Base-by-base conservation (phyloP, 2,888 invertebrate genomes). In the Netelia virgata region DNA sequence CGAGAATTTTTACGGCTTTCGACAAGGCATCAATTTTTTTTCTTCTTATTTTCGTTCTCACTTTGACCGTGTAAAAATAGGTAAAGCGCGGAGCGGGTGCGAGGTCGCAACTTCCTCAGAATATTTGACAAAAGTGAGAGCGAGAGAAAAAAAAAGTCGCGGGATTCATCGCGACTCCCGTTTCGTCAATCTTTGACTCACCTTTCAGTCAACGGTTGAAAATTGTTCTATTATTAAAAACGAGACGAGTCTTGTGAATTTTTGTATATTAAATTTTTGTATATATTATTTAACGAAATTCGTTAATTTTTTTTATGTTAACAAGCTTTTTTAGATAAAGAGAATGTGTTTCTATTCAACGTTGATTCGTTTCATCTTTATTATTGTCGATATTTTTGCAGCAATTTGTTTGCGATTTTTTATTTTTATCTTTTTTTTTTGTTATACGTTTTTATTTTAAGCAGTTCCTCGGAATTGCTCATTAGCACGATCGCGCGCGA, bases 1-100 rank as follows among this genome's bases (percentile, higher is more conserved):
- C 18, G 1, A 8, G 47, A 47, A 47, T 0, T 47, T 47, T 47
- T 14, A 47, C 10, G 11, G 14, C 3, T 47, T 47, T 47, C 3
- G 11, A 47, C 16, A 23, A 5, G 59, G 8, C 10, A 14, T 36
- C 14, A 36, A 36, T 36, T 36, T n/a, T 3, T 18, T 55, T 53
- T 72, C n/a, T 72, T 57, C 20, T 53, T 43, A 43, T 43, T 18
- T 68, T 36, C n/a, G 36, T 57, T 20, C 28, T 82, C 57, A 76
- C 70, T 70, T 82, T 82, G 76, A 59, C 72, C 76, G 76, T 20
- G 57, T 82, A 50, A 82, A 82, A 76, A 82, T 82, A 79, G 79
- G 23, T 63, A 64, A 66, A 36, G 6, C 57, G n/a, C 20, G 16
- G 53, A 41, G 1, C 59, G n/a, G 18, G 10, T 41, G 43, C 3